Evolutionary conservation across 2,113 vertebrate species (phyloP), one percentile per base, ranked within the genome.

Genomic region (Hemiprocne comata): DNA sequence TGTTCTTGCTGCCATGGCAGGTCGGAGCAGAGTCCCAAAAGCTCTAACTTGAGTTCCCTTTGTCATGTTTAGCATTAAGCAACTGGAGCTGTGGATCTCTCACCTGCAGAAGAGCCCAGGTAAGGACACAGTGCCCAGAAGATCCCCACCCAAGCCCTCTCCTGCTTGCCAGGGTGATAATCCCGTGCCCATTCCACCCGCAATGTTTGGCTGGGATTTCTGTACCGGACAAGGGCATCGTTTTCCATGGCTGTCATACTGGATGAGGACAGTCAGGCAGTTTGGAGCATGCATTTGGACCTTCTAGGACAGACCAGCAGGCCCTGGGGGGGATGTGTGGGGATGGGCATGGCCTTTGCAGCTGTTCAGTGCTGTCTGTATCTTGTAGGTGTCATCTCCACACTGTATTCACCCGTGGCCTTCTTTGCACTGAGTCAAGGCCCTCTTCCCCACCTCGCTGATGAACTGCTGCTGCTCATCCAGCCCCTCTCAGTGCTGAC

Each of bases 31-130:
- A 48, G 28, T 6, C 36, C 58, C 29, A 4, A 1, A 19, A 58
- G 51, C 54, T 80, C 38, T 75, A 1, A 87, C 25, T 2, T 17
- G 58, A 15, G 5, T 24, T 72, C 50, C 36, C 7, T 94, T 16
- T 91, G 29, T 91, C 62, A 87, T 34, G 18, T 87, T 9, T 24
- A 99, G 99, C 94, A 98, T 97, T 28, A 99, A 99, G 95, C 98
- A 98, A 91, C 96, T 99, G 92, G 99, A 99, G 84, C 93, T 98
- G 93, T 99, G 99, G 99, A 96, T 99, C 82, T 98, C 98, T 61
- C 98, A 99, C 71, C 98, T 99, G 90, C 99, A 99, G 95, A 98
- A 98, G 51, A 98, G 98, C 97, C 96, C 97, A 96, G 99, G 99
- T 99, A 95, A 95, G 96, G 82, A n/a, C 50, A 17, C 20, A 5